Evolutionary conservation across 2,888 invertebrate genomes (phyloP).

Genomic region (Noctua janthina): DNA sequence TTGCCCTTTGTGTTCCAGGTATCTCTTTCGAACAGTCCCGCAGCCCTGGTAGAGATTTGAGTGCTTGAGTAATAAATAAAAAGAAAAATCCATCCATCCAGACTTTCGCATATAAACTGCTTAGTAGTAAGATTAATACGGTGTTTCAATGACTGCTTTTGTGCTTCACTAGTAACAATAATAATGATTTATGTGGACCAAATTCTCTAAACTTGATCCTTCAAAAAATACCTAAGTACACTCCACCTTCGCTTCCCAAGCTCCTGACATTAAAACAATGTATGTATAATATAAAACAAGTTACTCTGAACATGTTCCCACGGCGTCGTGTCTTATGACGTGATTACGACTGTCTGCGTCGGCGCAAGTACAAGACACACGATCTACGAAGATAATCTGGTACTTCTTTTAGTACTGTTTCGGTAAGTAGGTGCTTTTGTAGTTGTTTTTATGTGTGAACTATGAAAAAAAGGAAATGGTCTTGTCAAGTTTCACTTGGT

Average conservation of each 20-base stretch:
- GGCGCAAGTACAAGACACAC: slow-evolving; percentile 54
- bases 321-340: slow-evolving; percentile 60
- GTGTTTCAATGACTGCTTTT: neutral
- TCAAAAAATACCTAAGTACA: neutral
- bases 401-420: slow-evolving; percentile 14
- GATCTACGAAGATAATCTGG: slow-evolving; percentile 56
- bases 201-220: neutral
- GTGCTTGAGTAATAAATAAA: too few species aligned
- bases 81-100: too few species aligned
- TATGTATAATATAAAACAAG: slow-evolving; percentile 46
- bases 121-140: neutral
- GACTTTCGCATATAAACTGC: too few species aligned
- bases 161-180: neutral
- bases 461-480: neutral
- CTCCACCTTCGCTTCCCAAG: slow-evolving; percentile 25
- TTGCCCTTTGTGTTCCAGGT: too few species aligned
- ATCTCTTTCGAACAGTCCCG: too few species aligned
- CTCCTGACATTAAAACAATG: slow-evolving; percentile 44
- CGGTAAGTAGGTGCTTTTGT: neutral
- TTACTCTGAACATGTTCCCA: slow-evolving; percentile 55
- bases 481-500: neutral
- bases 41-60: too few species aligned
- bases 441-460: neutral
- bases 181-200: neutral
- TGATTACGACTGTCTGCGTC: slow-evolving; percentile 59